phyloP scores from a whole-genome alignment of 2,888 invertebrate genomes.

The Pegoplata infirma region DNA sequence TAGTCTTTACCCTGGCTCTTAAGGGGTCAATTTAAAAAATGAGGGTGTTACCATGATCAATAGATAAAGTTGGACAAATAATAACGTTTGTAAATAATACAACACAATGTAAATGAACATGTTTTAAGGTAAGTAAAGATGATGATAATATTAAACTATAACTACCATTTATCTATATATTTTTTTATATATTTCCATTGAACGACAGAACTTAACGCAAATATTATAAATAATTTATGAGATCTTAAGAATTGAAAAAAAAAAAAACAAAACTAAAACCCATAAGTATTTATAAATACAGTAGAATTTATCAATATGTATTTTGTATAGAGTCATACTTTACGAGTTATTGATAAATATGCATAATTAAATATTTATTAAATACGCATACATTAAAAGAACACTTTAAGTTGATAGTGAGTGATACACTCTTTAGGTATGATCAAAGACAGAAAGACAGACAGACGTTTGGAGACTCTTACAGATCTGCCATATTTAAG shows the following conservation, averaged over 20 bases:
- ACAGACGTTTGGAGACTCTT: constrained; percentile 1
- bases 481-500: constrained; percentile 16
- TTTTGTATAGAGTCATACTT: too few relatives aligned
- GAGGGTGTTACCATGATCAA: constrained; percentile 46
- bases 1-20: too few relatives aligned
- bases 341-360: constrained; percentile 59
- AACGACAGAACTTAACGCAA: background rate
- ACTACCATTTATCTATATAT: constrained; percentile 26
- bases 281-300: background rate
- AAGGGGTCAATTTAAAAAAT: constrained; percentile 10
- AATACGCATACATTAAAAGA: constrained; percentile 55
- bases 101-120: constrained; percentile 46
- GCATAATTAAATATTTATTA: constrained; percentile 51
- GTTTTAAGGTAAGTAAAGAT: constrained; percentile 36
- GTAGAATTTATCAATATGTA: constrained; percentile 35
- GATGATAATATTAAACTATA: constrained; percentile 21
- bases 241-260: background rate
- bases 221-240: constrained; percentile 53
- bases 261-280: background rate
- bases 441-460: too few relatives aligned
- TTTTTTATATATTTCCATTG: constrained; percentile 5
- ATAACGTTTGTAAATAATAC: constrained; percentile 35
- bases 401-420: constrained; percentile 31
- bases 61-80: constrained; percentile 31
- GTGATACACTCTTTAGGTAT: background rate